Evolutionary conservation across 2,113 vertebrate genomes (phyloP).

Genomic region (Thinocorus orbignyianus): DNA sequence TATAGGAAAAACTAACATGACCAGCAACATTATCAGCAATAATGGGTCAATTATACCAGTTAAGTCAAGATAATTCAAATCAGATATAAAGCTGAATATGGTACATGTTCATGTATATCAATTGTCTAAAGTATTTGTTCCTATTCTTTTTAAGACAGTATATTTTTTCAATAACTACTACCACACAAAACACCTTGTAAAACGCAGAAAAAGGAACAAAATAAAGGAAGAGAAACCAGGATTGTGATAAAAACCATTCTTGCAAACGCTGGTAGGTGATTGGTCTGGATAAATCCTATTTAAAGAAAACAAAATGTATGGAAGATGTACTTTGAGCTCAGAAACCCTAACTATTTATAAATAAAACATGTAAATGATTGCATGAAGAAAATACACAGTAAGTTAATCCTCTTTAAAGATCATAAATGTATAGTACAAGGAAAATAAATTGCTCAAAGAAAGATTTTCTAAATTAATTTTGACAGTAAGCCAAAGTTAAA

Average conservation of each 20-base stretch:
- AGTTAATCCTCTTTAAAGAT: constrained; percentile 18
- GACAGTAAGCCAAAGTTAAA: background rate
- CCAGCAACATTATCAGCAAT: background rate
- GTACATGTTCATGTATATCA: background rate
- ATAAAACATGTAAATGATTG: background rate
- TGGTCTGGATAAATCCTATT: background rate
- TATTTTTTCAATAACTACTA: background rate
- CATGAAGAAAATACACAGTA: background rate
- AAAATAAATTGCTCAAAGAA: constrained; percentile 29
- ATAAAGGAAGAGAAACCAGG: background rate
- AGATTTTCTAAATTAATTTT: constrained; percentile 27
- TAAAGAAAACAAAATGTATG: background rate
- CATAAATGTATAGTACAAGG: background rate
- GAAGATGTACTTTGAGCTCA: background rate
- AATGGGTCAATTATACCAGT: background rate
- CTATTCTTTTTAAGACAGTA: background rate
- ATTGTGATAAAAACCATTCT: background rate
- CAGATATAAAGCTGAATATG: background rate
- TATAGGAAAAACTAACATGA: background rate
- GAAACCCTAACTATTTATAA: background rate
- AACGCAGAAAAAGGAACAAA: background rate
- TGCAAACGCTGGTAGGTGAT: background rate
- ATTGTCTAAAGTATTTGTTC: background rate
- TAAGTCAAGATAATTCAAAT: background rate
- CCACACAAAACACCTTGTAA: background rate